Evolutionary conservation across 53 echinoderm and acorn worm species (phyloP).

Genomic region (Astropecten irregularis): DNA sequence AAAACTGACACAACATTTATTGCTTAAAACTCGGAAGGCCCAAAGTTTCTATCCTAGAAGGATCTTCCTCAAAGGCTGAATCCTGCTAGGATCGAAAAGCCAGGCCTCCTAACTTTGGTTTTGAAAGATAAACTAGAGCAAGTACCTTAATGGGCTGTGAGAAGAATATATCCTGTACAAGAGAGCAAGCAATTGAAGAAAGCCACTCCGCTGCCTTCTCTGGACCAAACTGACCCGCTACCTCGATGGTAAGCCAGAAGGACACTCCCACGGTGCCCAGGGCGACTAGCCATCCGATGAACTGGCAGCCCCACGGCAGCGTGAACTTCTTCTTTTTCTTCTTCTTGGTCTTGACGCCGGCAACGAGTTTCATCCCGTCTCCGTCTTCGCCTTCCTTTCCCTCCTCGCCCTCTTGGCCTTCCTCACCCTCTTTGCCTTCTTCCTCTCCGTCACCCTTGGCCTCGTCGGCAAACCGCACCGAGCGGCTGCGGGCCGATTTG

Average conservation of each 20-base stretch:
- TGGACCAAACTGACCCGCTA: conserved; percentile 74
- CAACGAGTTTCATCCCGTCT: conserved; percentile 61
- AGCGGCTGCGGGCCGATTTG: conserved; percentile 60
- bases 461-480: conserved; percentile 48
- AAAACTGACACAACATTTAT: too few relatives aligned
- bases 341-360: conserved; percentile 68
- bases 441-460: not conserved
- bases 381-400: conserved; percentile 13
- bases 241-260: conserved; percentile 82
- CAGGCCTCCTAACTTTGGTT: too few relatives aligned
- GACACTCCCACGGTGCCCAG: conserved; percentile 62
- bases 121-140: too few relatives aligned
- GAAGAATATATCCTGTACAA: conserved; percentile 75
- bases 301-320: conserved; percentile 73
- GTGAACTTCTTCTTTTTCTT: conserved; percentile 77
- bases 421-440: not conserved
- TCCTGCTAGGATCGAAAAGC: too few relatives aligned
- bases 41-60: too few relatives aligned
- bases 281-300: conserved; percentile 73
- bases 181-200: conserved; percentile 69
- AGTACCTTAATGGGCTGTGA: conserved; percentile 89
- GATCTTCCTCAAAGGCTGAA: too few relatives aligned
- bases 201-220: conserved; percentile 86
- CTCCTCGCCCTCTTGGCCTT: not conserved
- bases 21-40: too few relatives aligned